These are phyloP conservation scores for Collichthys lucidus DNA, from an alignment of 2,113 vertebrate species.

Conservation along the genomic window DNA sequence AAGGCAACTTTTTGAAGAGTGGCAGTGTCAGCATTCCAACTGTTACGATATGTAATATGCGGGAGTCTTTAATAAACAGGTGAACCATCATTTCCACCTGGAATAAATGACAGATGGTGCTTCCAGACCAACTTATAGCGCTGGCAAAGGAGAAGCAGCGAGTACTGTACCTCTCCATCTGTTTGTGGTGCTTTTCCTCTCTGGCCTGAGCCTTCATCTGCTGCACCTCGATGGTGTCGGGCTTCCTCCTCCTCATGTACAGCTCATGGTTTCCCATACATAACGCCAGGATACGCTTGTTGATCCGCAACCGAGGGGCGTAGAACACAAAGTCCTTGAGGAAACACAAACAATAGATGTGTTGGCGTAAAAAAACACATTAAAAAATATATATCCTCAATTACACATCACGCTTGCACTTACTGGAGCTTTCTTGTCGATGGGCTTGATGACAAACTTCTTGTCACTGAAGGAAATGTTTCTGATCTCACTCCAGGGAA, in stretches of 20 bases:
- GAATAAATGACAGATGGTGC: not conserved
- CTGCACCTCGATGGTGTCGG: constrained; percentile 98
- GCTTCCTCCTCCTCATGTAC: constrained; percentile 98
- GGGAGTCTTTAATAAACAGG: too few species aligned
- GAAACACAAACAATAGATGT: not conserved
- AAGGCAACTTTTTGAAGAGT: not conserved
- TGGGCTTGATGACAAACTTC: constrained; percentile 99
- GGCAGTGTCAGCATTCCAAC: not conserved
- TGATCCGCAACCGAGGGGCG: constrained; percentile 95
- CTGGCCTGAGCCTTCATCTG: constrained; percentile 99
- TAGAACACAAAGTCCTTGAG: constrained; percentile 97
- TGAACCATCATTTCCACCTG: not conserved
- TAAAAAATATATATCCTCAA: too few species aligned
- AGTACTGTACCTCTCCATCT: constrained; percentile 91
- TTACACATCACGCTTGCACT: constrained; percentile 59
- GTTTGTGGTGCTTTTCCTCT: constrained; percentile 98
- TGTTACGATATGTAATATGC: too few species aligned
- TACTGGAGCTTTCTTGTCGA: constrained; percentile 98
- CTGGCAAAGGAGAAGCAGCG: not conserved
- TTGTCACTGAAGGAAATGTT: constrained; percentile 99
- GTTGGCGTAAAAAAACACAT: not conserved
- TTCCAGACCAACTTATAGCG: not conserved
- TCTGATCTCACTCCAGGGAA: constrained; percentile 99
- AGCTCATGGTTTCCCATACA: constrained; percentile 99
- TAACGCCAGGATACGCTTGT: constrained; percentile 96